phyloP scores from a whole-genome alignment of 2,797 vertebrate genomes.

The Diplodus sargus region DNA sequence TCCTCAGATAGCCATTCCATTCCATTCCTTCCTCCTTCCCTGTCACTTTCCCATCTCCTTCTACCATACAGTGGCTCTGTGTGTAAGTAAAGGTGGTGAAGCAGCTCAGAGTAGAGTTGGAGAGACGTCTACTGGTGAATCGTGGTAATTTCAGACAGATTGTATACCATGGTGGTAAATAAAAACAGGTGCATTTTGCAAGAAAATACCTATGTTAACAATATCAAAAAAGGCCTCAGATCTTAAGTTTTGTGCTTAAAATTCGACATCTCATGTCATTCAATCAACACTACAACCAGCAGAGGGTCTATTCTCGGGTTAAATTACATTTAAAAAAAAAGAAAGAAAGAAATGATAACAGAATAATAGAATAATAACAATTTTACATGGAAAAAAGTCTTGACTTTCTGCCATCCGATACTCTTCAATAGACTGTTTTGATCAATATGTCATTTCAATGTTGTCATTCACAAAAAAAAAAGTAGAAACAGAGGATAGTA shows the following conservation, averaged over 20 bases:
- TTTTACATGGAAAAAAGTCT: neutral
- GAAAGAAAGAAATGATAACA: too few species aligned
- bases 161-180: neutral
- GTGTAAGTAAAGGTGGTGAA: neutral
- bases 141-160: constrained; percentile 36
- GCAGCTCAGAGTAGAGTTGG: constrained; percentile 45
- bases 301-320: neutral
- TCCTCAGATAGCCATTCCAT: neutral
- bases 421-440: too few species aligned
- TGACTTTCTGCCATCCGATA: neutral
- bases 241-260: neutral
- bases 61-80: neutral
- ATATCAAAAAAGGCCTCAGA: neutral
- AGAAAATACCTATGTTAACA: neutral
- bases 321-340: neutral
- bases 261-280: neutral
- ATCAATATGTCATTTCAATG: too few species aligned
- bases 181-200: neutral
- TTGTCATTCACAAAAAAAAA: neutral
- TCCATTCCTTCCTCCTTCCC: neutral
- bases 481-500: neutral
- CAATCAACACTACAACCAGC: neutral
- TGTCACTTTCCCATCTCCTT: constrained; percentile 9
- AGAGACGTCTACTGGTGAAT: constrained; percentile 76
- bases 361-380: neutral